Evolutionary conservation across 2,888 invertebrate genomes (phyloP), one percentile per base, ranked within the genome.

Genomic region (Caenorhabditis sinica): DNA sequence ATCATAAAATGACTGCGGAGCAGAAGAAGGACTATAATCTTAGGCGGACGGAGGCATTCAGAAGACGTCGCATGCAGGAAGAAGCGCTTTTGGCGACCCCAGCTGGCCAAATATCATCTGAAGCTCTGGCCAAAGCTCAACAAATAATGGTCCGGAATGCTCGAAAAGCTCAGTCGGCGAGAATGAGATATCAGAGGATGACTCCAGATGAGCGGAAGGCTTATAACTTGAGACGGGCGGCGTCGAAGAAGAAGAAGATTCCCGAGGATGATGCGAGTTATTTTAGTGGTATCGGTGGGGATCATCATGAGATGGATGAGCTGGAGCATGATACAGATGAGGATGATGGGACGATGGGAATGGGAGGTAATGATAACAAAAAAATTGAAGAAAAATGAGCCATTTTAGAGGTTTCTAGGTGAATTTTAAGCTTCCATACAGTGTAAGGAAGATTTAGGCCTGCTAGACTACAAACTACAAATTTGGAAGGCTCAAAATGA

Each of bases 71-170:
- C 20, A 66, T 69, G 66, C 86, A 88, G 53, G 92, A 92, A 49
- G 92, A 92, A 72, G 85, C 76, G 51, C 82, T 92, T n/a, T 72
- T 92, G 15, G 90, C 91, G 5, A 92, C 90, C 71, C 92, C 92
- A 23, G 90, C 92, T 9, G 88, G 88, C 1, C 43, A 82, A 23
- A 88, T 89, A 30, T 86, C 88, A 0, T 63, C 82, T 2, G 88
- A 87, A 28, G 86, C 88, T 0, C 65, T 89, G 28, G 72, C 76
- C 1, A 85, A 88, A 77, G 89, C 89, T 3, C 88, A 88, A 45
- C 86, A 86, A 68, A 89, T 89, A 15, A 88, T 89, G 87, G 66
- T 83, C 3, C 75, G 89, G 17, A 89, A 89, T 61, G 87, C 88
- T 9, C 60, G 85, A 49, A 89, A 89, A 66, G 89, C 89, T 2